phyloP scores from a whole-genome alignment of 2,888 invertebrate species.

The Nemapogon koenigi region DNA sequence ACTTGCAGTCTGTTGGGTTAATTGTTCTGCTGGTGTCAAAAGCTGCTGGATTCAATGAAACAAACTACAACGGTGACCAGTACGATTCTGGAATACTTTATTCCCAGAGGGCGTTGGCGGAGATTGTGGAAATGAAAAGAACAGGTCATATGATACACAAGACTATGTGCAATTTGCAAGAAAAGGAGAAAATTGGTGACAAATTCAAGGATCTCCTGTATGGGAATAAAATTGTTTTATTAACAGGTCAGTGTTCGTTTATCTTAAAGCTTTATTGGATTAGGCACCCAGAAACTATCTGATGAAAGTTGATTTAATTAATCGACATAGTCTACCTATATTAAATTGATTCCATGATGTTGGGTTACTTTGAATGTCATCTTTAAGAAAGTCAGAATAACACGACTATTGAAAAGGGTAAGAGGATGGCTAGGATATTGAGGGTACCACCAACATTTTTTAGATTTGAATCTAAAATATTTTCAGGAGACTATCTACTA shows the following conservation, averaged over 20 bases:
- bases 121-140: conserved; percentile 57
- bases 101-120: conserved; percentile 53
- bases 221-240: conserved; percentile 48
- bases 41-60: conserved; percentile 37
- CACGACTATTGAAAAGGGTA: too few relatives aligned
- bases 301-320: too few relatives aligned
- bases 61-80: not conserved
- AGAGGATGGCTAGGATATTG: too few relatives aligned
- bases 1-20: conserved; percentile 48
- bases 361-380: not conserved
- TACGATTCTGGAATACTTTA: conserved; percentile 39
- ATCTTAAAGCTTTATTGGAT: too few relatives aligned
- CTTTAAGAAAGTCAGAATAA: not conserved
- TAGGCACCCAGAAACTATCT: too few relatives aligned
- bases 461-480: too few relatives aligned
- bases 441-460: too few relatives aligned
- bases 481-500: conserved; percentile 44
- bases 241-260: conserved; percentile 45
- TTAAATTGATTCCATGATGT: too few relatives aligned
- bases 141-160: conserved; percentile 53
- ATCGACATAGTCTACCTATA: too few relatives aligned
- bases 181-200: conserved; percentile 31
- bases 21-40: conserved; percentile 45
- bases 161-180: conserved; percentile 46
- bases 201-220: conserved; percentile 44